These are phyloP conservation scores for Girardinichthys multiradiatus DNA, from an alignment of 2,113 vertebrate genomes.

Conservation along the genomic window DNA sequence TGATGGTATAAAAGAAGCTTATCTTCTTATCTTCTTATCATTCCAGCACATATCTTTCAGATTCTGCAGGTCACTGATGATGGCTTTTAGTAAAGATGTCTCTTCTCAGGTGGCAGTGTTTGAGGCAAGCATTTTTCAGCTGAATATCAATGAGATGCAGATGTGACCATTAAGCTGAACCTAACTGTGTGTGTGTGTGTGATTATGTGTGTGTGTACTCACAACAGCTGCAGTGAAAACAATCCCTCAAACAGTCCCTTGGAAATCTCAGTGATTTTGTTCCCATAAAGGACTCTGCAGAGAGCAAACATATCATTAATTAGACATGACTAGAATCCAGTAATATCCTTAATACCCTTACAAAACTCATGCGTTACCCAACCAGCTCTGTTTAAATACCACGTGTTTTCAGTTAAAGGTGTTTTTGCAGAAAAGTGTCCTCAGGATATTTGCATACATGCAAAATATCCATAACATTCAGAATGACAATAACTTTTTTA, in stretches of 20 bases:
- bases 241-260: slow-evolving; percentile 96
- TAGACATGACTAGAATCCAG: slow-evolving; percentile 16
- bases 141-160: slow-evolving; percentile 56
- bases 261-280: slow-evolving; percentile 98
- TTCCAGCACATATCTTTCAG: slow-evolving; percentile 36
- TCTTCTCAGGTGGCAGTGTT: slow-evolving; percentile 45
- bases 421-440: background rate
- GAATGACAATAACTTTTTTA: background rate
- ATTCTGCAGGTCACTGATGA: slow-evolving; percentile 52
- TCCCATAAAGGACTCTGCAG: slow-evolving; percentile 94
- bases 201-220: slow-evolving; percentile 75
- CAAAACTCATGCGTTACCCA: background rate
- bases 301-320: slow-evolving; percentile 40
- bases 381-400: background rate
- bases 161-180: slow-evolving; percentile 21
- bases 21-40: slow-evolving; percentile 38
- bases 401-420: no score
- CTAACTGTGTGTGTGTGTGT: slow-evolving; percentile 8
- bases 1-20: slow-evolving; percentile 7
- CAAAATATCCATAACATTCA: background rate
- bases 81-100: slow-evolving; percentile 45
- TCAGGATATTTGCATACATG: background rate
- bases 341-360: background rate
- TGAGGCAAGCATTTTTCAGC: slow-evolving; percentile 42
- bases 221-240: slow-evolving; percentile 96